Conservation (phyloP, 2,888 invertebrate genomes). For the Troides aeacus region DNA sequence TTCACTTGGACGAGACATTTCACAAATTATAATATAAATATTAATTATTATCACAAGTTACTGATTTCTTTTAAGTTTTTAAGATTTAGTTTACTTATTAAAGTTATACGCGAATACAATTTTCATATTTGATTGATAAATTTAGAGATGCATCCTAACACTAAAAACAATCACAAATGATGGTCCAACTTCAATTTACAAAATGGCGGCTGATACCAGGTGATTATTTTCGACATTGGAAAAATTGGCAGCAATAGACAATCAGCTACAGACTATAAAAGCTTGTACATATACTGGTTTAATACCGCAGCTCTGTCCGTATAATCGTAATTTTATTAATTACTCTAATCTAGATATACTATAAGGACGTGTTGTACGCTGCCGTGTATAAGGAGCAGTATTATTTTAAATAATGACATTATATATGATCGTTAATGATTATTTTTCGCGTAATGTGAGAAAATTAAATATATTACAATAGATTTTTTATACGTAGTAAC, state of each 20-base stretch:
- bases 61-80: too few relatives aligned
- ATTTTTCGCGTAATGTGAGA: neutral
- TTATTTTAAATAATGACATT: slow-evolving; percentile 12
- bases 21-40: too few relatives aligned
- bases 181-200: neutral
- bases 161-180: slow-evolving; percentile 1
- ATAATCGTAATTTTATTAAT: slow-evolving; percentile 13
- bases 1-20: too few relatives aligned
- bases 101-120: too few relatives aligned
- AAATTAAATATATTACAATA: neutral
- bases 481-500: neutral
- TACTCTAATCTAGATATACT: slow-evolving; percentile 27
- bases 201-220: neutral
- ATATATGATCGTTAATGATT: neutral
- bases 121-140: neutral
- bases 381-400: slow-evolving; percentile 14
- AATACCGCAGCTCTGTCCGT: slow-evolving; percentile 3
- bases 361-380: slow-evolving; percentile 28
- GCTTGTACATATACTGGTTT: slow-evolving; percentile 1
- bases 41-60: too few relatives aligned
- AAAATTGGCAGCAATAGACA: slow-evolving; percentile 8
- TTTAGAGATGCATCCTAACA: neutral
- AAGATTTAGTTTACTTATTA: too few relatives aligned
- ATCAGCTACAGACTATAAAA: slow-evolving; percentile 18
- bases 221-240: neutral